Conservation (phyloP, 2,113 vertebrate species). For the Piaya cayana region DNA sequence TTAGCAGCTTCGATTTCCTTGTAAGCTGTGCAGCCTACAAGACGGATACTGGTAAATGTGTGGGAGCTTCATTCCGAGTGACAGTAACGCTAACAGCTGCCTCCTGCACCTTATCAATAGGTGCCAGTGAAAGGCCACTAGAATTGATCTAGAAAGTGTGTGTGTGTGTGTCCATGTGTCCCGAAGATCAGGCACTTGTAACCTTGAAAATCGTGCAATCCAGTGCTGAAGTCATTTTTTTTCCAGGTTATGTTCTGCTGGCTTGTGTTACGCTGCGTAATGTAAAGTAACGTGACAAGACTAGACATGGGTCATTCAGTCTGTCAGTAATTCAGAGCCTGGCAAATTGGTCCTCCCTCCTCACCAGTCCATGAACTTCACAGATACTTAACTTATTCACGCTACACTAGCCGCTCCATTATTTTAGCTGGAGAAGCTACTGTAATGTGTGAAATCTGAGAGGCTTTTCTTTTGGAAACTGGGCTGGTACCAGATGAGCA, state of each 20-base stretch:
- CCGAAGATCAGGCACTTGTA: not conserved
- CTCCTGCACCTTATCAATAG: not conserved
- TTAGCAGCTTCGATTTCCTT: not conserved
- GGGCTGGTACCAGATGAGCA: not conserved
- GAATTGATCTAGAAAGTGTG: not conserved
- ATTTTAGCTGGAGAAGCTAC: not conserved
- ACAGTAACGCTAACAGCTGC: not conserved
- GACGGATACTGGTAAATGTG: not conserved
- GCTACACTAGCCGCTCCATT: not conserved
- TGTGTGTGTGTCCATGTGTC: too few relatives aligned
- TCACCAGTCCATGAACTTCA: conserved; percentile 49
- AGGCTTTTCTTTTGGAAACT: not conserved
- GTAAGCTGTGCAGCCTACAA: fast-evolving
- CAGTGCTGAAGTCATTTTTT: not conserved
- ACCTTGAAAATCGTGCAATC: conserved; percentile 46
- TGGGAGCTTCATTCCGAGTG: not conserved
- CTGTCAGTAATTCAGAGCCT: conserved; percentile 35
- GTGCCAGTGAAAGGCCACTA: not conserved
- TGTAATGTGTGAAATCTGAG: not conserved
- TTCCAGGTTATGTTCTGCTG: not conserved
- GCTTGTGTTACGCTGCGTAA: not conserved
- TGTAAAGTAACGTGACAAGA: conserved; percentile 9
- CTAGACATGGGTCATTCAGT: conserved; percentile 32
- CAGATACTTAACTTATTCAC: not conserved
- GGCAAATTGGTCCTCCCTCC: conserved; percentile 48